Evolutionary conservation across 1,140 invertebrate genomes (phyloP), one percentile per base, ranked within the genome.

Genomic region (Cherax quadricarinatus): DNA sequence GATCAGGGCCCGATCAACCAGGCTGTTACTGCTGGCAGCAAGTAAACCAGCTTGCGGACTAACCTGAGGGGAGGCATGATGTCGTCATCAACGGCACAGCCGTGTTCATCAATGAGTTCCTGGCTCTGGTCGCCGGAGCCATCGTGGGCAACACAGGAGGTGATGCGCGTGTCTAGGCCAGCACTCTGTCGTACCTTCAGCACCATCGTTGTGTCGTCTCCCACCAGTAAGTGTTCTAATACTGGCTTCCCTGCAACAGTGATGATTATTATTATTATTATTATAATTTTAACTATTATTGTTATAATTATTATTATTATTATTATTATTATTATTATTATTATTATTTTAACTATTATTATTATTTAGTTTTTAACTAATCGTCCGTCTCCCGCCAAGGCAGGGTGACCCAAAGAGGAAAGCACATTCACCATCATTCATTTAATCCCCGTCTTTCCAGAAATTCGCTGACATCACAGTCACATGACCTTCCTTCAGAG

Each of bases 81-180:
- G 78, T 96, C 95, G 89, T 97, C 96, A 94, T 97, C 97, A 16
- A 97, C 95, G 12, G 97, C 96, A 95, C 97, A 97, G 73, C 97
- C 97, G 24, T 96, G 95, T 86, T 97, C 96, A 94, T 97, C 97
- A 3, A 97, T 94, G 18, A 97, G 95, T 89, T 96, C 96, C 94
- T 97, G 97, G 10, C 96, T 96, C 0, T 96, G 96, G 92, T 97
- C 96, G 7, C 96, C 96, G 1, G 97, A 94, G 10, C 97, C 97
- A 94, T 97, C 97, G 93, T 97, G 96, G 0, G 97, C 97, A 3
- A 96, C 94, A 94, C 97, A 97, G 92, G 97, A 97, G 0, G 97
- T 96, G 78, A 97, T 96, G 91, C 96, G 96, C 60, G 97, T 96
- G 70, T 97, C 97, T n/a, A 97, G 96, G 51, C 89, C 87, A 3